A percentile compares a stretch with the other conserved stretches of the same genome.
These are phyloP conservation scores for Drosophila niveifrons DNA, from an alignment of 2,888 invertebrate species.

Conservation along the genomic window DNA sequence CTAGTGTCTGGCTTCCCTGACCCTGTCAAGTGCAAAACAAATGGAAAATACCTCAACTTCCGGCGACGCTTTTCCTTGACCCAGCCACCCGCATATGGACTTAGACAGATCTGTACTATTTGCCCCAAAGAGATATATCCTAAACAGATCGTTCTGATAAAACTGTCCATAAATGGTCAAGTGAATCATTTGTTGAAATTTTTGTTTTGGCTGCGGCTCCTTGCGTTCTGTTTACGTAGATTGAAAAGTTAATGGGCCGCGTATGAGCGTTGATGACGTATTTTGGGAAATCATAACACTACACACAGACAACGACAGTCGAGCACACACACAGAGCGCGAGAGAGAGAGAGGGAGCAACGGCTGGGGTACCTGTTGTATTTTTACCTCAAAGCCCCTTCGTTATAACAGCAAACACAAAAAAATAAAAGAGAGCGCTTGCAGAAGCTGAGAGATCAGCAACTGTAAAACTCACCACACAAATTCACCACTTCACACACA, in stretches of 20 bases:
- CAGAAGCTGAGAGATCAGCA: conserved; percentile 34
- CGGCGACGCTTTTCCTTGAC: conserved; percentile 52
- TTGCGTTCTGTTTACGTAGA: conserved; percentile 67
- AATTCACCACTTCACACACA: conserved; percentile 28
- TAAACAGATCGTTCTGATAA: conserved; percentile 45
- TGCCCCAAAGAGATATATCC: conserved; percentile 14
- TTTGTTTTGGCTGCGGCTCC: conserved; percentile 43
- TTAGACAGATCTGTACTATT: background rate
- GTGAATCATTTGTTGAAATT: conserved; percentile 76
- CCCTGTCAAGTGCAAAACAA: conserved; percentile 31
- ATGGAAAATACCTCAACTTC: conserved; percentile 31
- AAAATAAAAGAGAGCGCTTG: conserved; percentile 29
- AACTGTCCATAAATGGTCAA: conserved; percentile 77
- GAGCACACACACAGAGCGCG: background rate
- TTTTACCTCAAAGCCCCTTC: conserved; percentile 66
- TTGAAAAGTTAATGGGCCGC: conserved; percentile 71
- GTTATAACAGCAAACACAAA: too few relatives aligned
- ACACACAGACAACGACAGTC: conserved; percentile 31
- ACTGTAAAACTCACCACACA: conserved; percentile 47
- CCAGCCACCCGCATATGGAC: conserved; percentile 43
- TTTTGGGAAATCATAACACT: conserved; percentile 79
- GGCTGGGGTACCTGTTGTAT: conserved; percentile 77
- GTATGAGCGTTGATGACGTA: conserved; percentile 70
- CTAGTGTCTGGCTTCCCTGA: conserved; percentile 32
- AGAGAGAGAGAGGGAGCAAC: background rate